A percentile compares a stretch with the other conserved stretches of the same genome.
phyloP scores from a whole-genome alignment of 1,140 invertebrate genomes.

The Helicoverpa armigera region DNA sequence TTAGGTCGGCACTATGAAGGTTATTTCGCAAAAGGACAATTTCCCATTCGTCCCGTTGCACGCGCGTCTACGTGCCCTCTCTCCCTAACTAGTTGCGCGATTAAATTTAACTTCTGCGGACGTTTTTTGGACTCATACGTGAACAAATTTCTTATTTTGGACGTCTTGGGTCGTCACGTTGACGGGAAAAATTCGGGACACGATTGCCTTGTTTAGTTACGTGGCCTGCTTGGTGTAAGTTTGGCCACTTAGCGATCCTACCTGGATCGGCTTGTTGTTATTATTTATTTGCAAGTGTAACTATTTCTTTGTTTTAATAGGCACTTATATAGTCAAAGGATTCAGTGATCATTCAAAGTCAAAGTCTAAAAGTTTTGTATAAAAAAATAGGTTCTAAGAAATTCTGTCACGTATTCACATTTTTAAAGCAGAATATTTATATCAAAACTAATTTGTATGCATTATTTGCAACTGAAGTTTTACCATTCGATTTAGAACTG shows the following conservation, averaged over 20 bases:
- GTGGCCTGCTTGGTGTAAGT: conserved; percentile 25
- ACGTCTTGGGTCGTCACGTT: conserved; percentile 13
- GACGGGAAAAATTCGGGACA: conserved; percentile 29
- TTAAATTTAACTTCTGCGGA: conserved; percentile 50
- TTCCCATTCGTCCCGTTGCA: conserved; percentile 40
- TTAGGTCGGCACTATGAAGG: conserved; percentile 30
- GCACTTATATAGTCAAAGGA: no score
- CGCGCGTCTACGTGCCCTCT: conserved; percentile 39
- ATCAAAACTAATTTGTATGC: no score
- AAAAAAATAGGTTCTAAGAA: no score
- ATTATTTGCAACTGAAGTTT: no score
- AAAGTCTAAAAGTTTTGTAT: not conserved
- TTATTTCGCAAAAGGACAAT: conserved; percentile 48
- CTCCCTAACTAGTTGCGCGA: conserved; percentile 46
- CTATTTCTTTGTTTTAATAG: no score
- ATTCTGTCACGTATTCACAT: no score
- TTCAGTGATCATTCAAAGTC: not conserved
- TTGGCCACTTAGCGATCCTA: conserved; percentile 14
- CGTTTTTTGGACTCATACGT: conserved; percentile 49
- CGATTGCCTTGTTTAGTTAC: conserved; percentile 31
- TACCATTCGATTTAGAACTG: no score
- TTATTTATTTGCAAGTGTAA: not conserved
- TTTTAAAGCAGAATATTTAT: no score
- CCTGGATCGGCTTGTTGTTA: conserved; percentile 11
- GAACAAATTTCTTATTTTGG: conserved; percentile 40